These are phyloP conservation scores for Boulengeromyrus knoepffleri DNA, from an alignment of 2,113 vertebrate genomes.

Conservation along the genomic window DNA sequence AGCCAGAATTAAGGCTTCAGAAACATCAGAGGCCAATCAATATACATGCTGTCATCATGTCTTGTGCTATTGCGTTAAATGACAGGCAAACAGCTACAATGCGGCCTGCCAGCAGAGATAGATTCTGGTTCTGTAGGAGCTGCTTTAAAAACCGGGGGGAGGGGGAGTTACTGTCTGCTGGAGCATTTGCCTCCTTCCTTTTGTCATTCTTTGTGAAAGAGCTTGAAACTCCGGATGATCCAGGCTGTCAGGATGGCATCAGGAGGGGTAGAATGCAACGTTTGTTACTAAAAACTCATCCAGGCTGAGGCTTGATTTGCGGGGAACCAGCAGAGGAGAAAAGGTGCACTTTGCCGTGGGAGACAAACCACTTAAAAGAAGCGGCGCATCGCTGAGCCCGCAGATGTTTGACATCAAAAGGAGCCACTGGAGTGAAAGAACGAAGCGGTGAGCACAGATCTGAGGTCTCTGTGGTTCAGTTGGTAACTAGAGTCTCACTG, in stretches of 20 bases:
- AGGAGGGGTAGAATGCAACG: neutral
- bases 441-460: neutral
- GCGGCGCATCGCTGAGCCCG: neutral
- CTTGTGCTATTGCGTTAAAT: conserved; percentile 13
- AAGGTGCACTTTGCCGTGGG: neutral
- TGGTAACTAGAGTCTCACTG: neutral
- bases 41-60: neutral
- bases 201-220: neutral
- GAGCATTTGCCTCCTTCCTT: neutral
- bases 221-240: neutral
- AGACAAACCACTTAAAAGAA: neutral
- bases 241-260: neutral
- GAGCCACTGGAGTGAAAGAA: neutral
- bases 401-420: conserved; percentile 11
- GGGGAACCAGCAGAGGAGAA: neutral
- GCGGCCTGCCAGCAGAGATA: conserved; percentile 3
- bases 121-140: neutral
- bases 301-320: neutral
- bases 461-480: neutral
- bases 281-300: neutral
- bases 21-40: conserved; percentile 25
- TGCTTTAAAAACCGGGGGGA: neutral
- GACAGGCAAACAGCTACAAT: conserved; percentile 16
- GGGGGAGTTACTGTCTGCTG: neutral
- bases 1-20: conserved; percentile 8